phyloP scores from a whole-genome alignment of 92 coral and sea anemone genomes.

The Zoanthus gigantus region DNA sequence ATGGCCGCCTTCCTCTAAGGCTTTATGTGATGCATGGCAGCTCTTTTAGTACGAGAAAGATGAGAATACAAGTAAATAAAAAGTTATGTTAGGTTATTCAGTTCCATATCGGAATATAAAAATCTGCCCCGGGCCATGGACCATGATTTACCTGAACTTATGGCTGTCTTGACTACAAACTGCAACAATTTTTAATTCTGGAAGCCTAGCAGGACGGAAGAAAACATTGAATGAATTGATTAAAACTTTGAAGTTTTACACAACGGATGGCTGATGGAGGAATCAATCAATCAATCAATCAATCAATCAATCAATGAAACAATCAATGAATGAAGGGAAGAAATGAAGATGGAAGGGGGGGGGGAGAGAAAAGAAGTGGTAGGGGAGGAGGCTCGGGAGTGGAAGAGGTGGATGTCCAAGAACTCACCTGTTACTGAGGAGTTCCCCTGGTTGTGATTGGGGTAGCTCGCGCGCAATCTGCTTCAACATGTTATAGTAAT shows the following conservation, averaged over 20 bases:
- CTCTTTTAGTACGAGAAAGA: too few species aligned
- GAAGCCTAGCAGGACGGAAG: slow-evolving; percentile 63
- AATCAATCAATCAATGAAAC: too few species aligned
- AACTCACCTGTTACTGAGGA: slow-evolving; percentile 78
- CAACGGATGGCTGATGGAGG: background rate
- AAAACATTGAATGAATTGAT: background rate
- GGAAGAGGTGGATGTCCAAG: background rate
- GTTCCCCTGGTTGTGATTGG: slow-evolving; percentile 85
- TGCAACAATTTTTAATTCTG: slow-evolving; percentile 77
- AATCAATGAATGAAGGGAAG: background rate
- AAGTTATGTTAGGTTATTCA: too few species aligned
- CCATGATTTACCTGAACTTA: slow-evolving; percentile 56
- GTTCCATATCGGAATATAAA: too few species aligned
- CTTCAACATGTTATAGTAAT: slow-evolving; percentile 89
- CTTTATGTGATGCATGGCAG: too few species aligned
- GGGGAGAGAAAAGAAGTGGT: background rate
- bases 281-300: background rate
- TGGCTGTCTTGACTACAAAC: slow-evolving; percentile 69
- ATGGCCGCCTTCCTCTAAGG: too few species aligned
- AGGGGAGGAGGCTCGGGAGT: background rate
- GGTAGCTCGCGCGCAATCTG: slow-evolving; percentile 90
- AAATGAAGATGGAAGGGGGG: background rate
- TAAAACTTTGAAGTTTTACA: background rate
- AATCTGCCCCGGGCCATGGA: too few species aligned
- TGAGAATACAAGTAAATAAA: too few species aligned